Evolutionary conservation across 2,888 invertebrate genomes (phyloP).

Genomic region (Caenorhabditis afra): DNA sequence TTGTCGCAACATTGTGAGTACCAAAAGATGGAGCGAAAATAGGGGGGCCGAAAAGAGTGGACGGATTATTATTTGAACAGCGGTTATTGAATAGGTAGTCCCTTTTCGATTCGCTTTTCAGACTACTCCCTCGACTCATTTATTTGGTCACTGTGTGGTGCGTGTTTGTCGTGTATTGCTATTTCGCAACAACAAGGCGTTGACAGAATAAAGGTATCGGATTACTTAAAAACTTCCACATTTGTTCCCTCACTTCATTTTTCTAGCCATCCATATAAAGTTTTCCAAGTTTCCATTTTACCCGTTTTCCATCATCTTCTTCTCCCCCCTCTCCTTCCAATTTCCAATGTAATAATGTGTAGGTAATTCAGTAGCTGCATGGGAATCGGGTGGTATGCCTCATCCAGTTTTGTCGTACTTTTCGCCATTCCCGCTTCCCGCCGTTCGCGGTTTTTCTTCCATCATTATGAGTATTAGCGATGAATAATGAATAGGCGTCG

Average conservation of each 20-base stretch:
- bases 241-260: no score
- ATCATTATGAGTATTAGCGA: slow-evolving; percentile 45
- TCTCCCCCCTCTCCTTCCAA: neutral
- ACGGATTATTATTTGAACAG: slow-evolving; percentile 45
- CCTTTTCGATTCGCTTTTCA: neutral
- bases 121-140: slow-evolving; percentile 32
- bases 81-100: slow-evolving; percentile 45
- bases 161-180: slow-evolving; percentile 17
- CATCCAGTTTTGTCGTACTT: slow-evolving; percentile 15
- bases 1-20: neutral
- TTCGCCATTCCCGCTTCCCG: neutral
- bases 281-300: no score
- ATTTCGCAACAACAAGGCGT: slow-evolving; percentile 22
- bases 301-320: no score
- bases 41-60: neutral
- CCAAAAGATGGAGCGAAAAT: neutral
- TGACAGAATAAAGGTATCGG: slow-evolving; percentile 14
- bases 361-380: neutral
- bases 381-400: neutral
- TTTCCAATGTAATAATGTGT: neutral
- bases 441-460: neutral
- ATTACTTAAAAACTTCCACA: slow-evolving; percentile 1
- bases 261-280: no score
- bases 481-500: slow-evolving; percentile 37
- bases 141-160: slow-evolving; percentile 34